Evolutionary conservation across 1,140 invertebrate genomes (phyloP), one percentile per base, ranked within the genome.

Genomic region (Oreohelix idahoensis): DNA sequence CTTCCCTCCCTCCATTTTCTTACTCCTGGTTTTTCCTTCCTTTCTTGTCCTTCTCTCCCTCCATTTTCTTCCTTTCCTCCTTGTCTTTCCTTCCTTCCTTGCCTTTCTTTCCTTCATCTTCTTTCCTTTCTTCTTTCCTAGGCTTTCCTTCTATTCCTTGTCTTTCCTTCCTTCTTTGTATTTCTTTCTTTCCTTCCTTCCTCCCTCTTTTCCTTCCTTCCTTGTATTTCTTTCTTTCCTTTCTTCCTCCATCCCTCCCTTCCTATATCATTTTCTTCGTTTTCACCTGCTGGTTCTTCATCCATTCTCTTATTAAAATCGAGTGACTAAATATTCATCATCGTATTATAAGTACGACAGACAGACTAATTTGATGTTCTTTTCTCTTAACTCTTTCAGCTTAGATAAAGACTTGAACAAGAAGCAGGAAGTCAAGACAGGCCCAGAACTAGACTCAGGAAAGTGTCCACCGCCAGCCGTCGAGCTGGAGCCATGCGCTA

Each of bases 381-480:
- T 15, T 45, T 45, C 15, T 15, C 42, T 35, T 70, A 58, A 23
- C 69, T 42, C 94, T 99, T 26, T 96, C 97, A 84, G 83, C 26
- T 79, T 86, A 11, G 45, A 83, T 29, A 95, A 96, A 10, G 95
- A 96, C 89, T 93, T 99, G 70, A 95, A 95, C 63, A 93, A 96
- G 42, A 95, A 96, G 36, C 95, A 96, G 86, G 94, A 94, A 42
- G 96, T 96, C 36, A 94, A 95, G 84, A 99, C 98, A 32, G 98
- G 98, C 0, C 98, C 98, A 5, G 94, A 96, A 89, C 95, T 96
- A 86, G 97, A 99, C 93, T 97, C 96, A 58, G 95, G 96, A 17
- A 95, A 98, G 93, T 97, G 96, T 93, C 93, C 95, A 11, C 36
- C 81, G 1, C 75, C 83, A 35, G 82, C 79, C 26, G 35, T 23